A percentile compares a stretch with the other conserved stretches of the same genome.
These are phyloP conservation scores for Syrrhaptes paradoxus DNA, from an alignment of 2,113 vertebrate genomes.

Conservation along the genomic window DNA sequence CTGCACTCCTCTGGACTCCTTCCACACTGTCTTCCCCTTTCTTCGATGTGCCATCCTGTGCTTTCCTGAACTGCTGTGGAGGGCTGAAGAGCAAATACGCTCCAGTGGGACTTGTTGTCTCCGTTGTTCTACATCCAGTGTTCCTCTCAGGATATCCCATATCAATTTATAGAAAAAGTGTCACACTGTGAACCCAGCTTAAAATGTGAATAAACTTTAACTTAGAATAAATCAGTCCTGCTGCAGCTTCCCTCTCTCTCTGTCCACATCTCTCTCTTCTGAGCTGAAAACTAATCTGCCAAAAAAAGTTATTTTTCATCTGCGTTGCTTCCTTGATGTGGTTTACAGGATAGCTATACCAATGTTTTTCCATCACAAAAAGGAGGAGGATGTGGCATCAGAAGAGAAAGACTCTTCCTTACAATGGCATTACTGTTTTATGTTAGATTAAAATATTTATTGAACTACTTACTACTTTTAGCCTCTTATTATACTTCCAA, in stretches of 20 bases:
- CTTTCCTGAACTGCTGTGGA: neutral
- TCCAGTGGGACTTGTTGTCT: neutral
- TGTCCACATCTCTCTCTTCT: neutral
- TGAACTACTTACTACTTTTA: neutral
- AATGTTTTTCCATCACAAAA: neutral
- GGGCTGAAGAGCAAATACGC: neutral
- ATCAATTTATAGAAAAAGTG: neutral
- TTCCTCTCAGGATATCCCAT: neutral
- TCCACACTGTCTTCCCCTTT: neutral
- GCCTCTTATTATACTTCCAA: neutral
- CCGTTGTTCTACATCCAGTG: neutral
- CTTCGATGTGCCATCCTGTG: neutral
- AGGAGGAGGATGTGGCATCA: neutral
- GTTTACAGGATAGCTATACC: neutral
- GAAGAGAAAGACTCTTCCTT: neutral
- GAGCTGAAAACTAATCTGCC: neutral
- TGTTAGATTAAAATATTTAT: neutral
- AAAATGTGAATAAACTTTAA: neutral
- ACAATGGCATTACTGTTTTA: neutral
- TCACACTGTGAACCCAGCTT: neutral
- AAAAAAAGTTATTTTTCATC: neutral
- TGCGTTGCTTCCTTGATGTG: neutral
- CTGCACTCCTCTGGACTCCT: neutral
- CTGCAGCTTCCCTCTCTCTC: neutral
- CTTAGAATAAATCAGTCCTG: neutral